Percentiles rank a stretch among this genome's conserved stretches.
Evolutionary conservation across 2,888 invertebrate genomes (phyloP).

Genomic region (Trachelus tabidus): DNA sequence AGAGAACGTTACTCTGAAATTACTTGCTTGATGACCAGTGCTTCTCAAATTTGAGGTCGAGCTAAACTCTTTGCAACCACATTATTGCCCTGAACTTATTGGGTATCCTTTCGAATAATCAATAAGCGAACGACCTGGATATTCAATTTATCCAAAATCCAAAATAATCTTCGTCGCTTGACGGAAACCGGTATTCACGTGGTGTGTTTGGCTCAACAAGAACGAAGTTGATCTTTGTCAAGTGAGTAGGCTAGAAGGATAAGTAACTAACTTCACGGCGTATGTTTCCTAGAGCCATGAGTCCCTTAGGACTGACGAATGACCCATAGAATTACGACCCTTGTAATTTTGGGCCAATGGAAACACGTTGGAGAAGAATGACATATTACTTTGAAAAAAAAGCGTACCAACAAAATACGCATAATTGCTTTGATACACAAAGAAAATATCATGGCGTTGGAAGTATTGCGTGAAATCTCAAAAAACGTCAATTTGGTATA

Average conservation of each 20-base stretch:
- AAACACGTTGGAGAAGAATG: not conserved
- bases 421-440: not conserved
- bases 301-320: not conserved
- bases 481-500: not conserved
- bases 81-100: not conserved
- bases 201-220: not conserved
- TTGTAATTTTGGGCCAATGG: not conserved
- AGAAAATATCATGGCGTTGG: not conserved
- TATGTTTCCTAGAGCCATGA: not conserved
- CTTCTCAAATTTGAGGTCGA: not conserved
- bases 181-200: not conserved
- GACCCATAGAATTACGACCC: not conserved
- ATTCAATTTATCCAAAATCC: not conserved
- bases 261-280: not conserved
- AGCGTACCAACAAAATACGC: not conserved
- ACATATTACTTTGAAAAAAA: not conserved
- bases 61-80: not conserved
- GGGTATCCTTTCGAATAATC: not conserved
- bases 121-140: not conserved
- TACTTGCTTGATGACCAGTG: not conserved
- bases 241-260: not conserved
- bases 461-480: not conserved
- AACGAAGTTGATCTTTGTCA: not conserved
- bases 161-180: not conserved
- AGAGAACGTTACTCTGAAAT: slow-evolving; percentile 8